Evolutionary conservation across 2,113 vertebrate species (phyloP).

Genomic region (Mellivora capensis): DNA sequence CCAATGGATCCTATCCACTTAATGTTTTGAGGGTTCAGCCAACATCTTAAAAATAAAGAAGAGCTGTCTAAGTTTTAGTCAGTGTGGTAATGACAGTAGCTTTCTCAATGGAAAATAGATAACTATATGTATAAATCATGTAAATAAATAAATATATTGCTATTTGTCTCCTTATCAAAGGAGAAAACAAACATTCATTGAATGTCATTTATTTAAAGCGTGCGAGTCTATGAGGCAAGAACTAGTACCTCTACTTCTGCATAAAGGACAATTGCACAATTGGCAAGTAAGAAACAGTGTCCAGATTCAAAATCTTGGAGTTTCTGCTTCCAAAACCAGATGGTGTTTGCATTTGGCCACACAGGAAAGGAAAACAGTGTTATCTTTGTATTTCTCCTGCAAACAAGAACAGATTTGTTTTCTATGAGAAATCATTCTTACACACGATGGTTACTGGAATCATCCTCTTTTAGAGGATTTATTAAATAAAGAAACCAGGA

Average conservation of each 20-base stretch:
- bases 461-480: background rate
- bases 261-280: background rate
- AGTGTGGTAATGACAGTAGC: background rate
- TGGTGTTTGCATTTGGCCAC: background rate
- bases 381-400: background rate
- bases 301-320: background rate
- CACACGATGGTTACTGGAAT: background rate
- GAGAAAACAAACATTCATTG: background rate
- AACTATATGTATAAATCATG: background rate
- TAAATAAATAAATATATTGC: background rate
- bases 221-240: background rate
- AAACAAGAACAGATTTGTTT: background rate
- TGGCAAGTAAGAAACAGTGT: background rate
- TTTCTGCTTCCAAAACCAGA: background rate
- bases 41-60: background rate
- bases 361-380: background rate
- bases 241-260: background rate
- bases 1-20: background rate
- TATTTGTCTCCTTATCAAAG: background rate
- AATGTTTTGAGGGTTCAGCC: background rate
- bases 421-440: slow-evolving; percentile 24
- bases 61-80: background rate
- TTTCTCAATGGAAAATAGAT: background rate
- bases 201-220: background rate
- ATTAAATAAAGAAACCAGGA: background rate